phyloP scores from a whole-genome alignment of 2,113 vertebrate species.

The Stomatorhinus ivindoensis region DNA sequence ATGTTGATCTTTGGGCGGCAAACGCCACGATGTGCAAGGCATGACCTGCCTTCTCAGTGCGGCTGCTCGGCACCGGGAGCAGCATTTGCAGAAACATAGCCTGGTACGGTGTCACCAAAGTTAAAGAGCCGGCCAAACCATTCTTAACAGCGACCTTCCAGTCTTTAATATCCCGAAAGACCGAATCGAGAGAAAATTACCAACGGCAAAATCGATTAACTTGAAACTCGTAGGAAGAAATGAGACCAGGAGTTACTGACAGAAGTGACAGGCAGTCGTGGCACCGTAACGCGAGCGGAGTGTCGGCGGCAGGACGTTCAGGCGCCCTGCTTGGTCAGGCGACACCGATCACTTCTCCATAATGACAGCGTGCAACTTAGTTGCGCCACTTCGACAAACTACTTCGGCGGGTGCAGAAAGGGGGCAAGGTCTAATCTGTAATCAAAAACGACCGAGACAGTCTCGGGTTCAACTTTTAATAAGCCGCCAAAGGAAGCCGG shows the following conservation, averaged over 20 bases:
- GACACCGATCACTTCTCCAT: not conserved
- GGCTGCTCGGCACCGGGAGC: not conserved
- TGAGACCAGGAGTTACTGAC: not conserved
- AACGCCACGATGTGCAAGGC: too few relatives aligned
- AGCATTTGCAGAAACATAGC: not conserved
- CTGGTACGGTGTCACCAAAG: not conserved
- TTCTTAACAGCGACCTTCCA: not conserved
- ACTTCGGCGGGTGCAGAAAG: not conserved
- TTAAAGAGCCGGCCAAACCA: not conserved
- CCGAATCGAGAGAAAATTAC: not conserved
- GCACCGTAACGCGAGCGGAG: not conserved
- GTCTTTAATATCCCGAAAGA: not conserved
- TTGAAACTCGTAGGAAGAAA: not conserved
- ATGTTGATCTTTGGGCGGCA: too few relatives aligned
- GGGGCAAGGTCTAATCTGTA: not conserved
- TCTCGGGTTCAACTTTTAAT: not conserved
- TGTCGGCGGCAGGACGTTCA: not conserved
- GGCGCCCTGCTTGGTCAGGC: not conserved
- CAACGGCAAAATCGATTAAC: not conserved
- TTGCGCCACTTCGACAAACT: not conserved
- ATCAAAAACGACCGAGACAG: not conserved
- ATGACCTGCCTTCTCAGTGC: too few relatives aligned
- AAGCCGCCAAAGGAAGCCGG: not conserved
- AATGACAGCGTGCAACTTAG: not conserved
- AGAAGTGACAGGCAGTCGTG: not conserved